Percentiles rank a stretch among this genome's conserved stretches.
Evolutionary conservation across 2,113 vertebrate species (phyloP).

Genomic region (Dromas ardeola): DNA sequence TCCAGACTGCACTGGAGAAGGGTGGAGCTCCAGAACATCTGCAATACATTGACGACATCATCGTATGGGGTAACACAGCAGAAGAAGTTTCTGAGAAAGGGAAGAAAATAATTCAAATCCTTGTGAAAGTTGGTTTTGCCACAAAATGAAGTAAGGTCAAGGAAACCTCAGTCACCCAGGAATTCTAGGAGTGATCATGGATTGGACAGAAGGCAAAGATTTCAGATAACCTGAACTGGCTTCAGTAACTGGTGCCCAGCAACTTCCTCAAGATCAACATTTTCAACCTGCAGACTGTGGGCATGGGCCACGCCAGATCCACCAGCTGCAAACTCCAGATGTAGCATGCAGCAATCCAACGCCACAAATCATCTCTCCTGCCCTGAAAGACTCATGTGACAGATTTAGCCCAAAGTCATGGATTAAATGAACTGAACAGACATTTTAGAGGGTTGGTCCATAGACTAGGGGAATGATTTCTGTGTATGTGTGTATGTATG

Average conservation of each 20-base stretch:
- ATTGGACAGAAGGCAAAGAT: neutral
- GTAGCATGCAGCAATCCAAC: neutral
- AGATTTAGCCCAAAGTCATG: neutral
- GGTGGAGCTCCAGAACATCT: neutral
- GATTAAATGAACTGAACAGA: neutral
- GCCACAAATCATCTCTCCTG: neutral
- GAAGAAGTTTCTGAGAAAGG: neutral
- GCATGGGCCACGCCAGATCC: neutral
- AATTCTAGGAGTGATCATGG: neutral
- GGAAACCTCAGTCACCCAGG: neutral
- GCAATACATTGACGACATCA: neutral
- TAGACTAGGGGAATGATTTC: neutral
- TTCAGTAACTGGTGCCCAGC: neutral
- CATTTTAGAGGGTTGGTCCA: neutral
- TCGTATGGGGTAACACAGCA: neutral
- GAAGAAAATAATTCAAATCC: neutral
- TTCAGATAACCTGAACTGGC: neutral
- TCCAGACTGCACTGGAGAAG: neutral
- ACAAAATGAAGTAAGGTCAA: neutral
- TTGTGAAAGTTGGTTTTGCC: neutral
- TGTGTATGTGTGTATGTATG: neutral
- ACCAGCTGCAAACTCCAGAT: neutral
- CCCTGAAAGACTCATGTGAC: neutral
- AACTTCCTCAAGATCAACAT: neutral
- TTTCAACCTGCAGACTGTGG: neutral